Evolutionary conservation across 2,797 vertebrate genomes (phyloP).

Genomic region (Argya squamiceps): DNA sequence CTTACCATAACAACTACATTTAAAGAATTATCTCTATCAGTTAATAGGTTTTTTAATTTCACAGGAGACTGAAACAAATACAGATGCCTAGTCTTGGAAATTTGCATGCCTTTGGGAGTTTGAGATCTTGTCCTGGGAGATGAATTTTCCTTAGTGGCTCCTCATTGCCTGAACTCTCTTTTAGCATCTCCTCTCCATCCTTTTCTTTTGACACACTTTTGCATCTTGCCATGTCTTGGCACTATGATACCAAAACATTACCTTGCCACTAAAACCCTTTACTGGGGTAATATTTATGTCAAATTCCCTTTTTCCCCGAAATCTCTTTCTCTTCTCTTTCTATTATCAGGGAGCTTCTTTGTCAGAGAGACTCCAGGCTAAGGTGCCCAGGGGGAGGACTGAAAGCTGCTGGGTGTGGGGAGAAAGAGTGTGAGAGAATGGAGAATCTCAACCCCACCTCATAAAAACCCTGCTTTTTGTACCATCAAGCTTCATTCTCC

Average conservation of each 20-base stretch:
- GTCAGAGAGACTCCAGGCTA: background rate
- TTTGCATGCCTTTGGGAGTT: background rate
- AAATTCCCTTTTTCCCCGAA: background rate
- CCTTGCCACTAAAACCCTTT: background rate
- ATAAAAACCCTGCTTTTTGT: background rate
- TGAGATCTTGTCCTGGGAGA: background rate
- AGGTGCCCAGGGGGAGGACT: background rate
- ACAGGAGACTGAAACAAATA: background rate
- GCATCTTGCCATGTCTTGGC: background rate
- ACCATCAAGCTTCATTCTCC: background rate
- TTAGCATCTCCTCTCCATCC: background rate
- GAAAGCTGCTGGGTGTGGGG: background rate
- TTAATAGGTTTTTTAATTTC: background rate
- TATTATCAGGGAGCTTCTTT: background rate
- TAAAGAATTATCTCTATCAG: background rate
- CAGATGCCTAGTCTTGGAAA: background rate
- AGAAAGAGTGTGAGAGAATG: background rate
- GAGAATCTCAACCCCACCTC: background rate
- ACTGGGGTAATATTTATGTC: background rate
- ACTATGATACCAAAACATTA: background rate
- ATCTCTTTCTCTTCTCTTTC: background rate
- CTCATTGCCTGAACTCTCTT: background rate
- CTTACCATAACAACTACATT: background rate
- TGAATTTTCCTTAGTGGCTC: background rate
- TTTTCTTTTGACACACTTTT: background rate